Evolutionary conservation across 2,888 invertebrate genomes (phyloP), one percentile per base, ranked within the genome.

Genomic region (Adelognathus sp.): DNA sequence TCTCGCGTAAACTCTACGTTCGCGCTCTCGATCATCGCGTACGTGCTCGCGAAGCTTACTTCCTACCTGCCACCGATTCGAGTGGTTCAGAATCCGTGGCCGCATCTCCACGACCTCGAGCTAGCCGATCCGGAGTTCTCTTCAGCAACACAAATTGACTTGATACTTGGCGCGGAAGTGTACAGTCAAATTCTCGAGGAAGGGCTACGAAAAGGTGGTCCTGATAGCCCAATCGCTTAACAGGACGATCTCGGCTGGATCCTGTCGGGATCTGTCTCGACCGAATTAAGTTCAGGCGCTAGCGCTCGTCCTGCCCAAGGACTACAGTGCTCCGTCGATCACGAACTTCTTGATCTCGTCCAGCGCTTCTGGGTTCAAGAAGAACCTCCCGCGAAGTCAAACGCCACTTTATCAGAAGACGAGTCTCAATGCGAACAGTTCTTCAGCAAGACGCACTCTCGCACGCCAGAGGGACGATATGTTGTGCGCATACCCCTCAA

Each of bases 401-500:
- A 29, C 7, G 2, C 18, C 18, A 24, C 60, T 6, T 36, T 72
- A 18, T 79, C 82, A 1, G 50, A 52, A 7, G 84, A 82, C 58
- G 84, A 87, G 58, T 52, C 69, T 36, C 60, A 73, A 44, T 85
- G 82, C 56, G 85, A 86, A 74, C 46, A 78, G 16, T 81, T 83
- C 44, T 86, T 87, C 72, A 82, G 24, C 76, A 83, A 64, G 46
- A 58, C 14, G 61, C 80, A 67, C 41, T 39, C 67, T 27, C 39
- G 54, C n/a, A 16, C 29, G 5, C 2, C 36, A 11, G 41, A 54
- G 14, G 85, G 86, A 1, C 76, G 82, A 52, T 88, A 86, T 75
- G 64, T 78, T 1, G 84, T 86, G 11, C 79, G 70, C 31, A 56
- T 85, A 11, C 87, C 86, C 5, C 75, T 84, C 66, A 84, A 77